These are phyloP conservation scores for Pristionchus fissidentatus DNA, from an alignment of 2,888 invertebrate genomes.

Conservation along the genomic window DNA sequence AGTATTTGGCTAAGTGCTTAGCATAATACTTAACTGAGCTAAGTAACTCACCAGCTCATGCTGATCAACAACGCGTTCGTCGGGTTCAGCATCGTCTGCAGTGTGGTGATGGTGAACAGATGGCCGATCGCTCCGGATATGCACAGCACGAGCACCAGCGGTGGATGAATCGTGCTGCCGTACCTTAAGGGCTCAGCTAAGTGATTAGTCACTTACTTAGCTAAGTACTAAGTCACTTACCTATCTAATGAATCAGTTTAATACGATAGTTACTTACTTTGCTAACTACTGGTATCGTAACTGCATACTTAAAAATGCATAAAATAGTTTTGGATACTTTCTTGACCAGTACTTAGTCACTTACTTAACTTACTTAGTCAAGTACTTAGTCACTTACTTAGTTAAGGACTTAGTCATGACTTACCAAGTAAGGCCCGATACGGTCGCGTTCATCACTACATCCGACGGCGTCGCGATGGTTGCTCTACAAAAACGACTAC, in stretches of 20 bases:
- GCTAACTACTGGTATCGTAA: too few species aligned
- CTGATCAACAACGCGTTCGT: slow-evolving; percentile 71
- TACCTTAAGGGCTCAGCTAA: slow-evolving; percentile 54
- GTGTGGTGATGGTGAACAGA: slow-evolving; percentile 65
- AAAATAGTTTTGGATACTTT: too few species aligned
- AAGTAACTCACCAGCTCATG: slow-evolving; percentile 68
- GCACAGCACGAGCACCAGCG: slow-evolving; percentile 69
- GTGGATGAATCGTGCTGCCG: slow-evolving; percentile 64
- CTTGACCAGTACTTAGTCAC: too few species aligned
- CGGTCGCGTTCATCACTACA: slow-evolving; percentile 25
- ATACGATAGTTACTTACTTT: too few species aligned
- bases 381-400: too few species aligned
- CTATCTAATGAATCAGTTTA: too few species aligned
- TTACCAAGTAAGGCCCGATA: neutral
- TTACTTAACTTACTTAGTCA: too few species aligned
- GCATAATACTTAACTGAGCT: too few species aligned
- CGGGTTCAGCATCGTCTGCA: slow-evolving; percentile 67
- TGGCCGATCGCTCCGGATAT: slow-evolving; percentile 69
- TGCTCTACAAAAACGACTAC: neutral
- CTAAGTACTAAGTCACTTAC: neutral
- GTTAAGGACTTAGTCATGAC: slow-evolving; percentile 25
- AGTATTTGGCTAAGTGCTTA: too few species aligned
- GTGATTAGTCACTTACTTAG: neutral
- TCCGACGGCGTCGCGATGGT: neutral
- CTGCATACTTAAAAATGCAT: too few species aligned